Percentiles rank a stretch among this genome's conserved stretches.
Conservation (phyloP, 2,113 vertebrate species). For the Bostrychus sinensis region DNA sequence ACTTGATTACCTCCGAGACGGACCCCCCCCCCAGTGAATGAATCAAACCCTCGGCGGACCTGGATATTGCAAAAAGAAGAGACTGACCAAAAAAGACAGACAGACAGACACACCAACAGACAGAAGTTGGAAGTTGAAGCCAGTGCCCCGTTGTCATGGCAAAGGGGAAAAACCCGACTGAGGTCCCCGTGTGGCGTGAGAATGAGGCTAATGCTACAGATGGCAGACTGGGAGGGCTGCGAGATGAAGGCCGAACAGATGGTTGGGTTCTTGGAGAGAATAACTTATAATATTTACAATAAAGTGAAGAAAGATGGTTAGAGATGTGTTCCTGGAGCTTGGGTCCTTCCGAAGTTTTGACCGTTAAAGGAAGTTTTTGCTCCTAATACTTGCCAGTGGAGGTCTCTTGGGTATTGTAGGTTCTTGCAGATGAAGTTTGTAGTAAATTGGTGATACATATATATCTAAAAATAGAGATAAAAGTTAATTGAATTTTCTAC, state of each 20-base stretch:
- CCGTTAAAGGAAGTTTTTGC: not conserved
- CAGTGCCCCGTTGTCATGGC: conserved; percentile 39
- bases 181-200: conserved; percentile 68
- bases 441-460: no score
- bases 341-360: not conserved
- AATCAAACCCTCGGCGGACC: conserved; percentile 19
- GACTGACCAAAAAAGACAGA: conserved; percentile 9
- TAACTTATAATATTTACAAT: not conserved
- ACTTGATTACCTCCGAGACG: not conserved
- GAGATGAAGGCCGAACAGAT: conserved; percentile 25
- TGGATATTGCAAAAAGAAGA: conserved; percentile 7
- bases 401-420: not conserved
- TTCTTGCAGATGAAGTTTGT: no score
- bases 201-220: conserved; percentile 54
- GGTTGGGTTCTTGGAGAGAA: not conserved
- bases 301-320: no score
- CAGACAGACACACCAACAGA: conserved; percentile 5
- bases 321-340: not conserved
- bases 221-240: conserved; percentile 39
- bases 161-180: conserved; percentile 51
- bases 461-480: no score
- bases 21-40: conserved; percentile 27
- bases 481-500: no score
- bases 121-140: conserved; percentile 14
- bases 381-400: conserved; percentile 14